Conservation (phyloP, 2,888 invertebrate genomes). For the Hirudinaria manillensis region DNA sequence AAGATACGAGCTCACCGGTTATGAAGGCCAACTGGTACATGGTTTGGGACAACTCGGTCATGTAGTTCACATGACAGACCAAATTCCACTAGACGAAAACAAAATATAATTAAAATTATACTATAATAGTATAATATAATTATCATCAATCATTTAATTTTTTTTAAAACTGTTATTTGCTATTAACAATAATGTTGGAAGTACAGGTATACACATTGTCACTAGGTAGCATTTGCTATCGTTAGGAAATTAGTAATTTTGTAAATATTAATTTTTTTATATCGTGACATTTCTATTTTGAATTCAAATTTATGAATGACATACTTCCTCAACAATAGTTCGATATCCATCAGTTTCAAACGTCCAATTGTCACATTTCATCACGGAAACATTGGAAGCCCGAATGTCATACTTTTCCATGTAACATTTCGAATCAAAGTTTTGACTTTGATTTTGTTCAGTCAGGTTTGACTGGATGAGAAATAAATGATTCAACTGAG, state of each 20-base stretch:
- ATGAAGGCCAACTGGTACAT: slow-evolving; percentile 31
- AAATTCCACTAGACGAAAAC: slow-evolving; percentile 38
- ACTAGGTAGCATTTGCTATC: too few relatives aligned
- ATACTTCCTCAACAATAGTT: slow-evolving; percentile 29
- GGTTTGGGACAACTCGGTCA: slow-evolving; percentile 36
- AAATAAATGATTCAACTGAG: too few relatives aligned
- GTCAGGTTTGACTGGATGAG: too few relatives aligned
- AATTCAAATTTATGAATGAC: too few relatives aligned
- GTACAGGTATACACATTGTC: too few relatives aligned
- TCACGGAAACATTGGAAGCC: too few relatives aligned
- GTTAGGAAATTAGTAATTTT: too few relatives aligned
- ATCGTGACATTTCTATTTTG: too few relatives aligned
- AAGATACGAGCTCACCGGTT: slow-evolving; percentile 3
- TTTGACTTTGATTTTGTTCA: too few relatives aligned
- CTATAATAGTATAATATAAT: neutral
- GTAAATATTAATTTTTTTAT: too few relatives aligned
- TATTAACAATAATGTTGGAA: neutral
- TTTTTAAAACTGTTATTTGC: neutral
- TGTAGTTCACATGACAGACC: slow-evolving; percentile 36
- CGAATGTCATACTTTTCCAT: too few relatives aligned
- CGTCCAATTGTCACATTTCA: slow-evolving; percentile 25
- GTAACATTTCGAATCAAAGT: too few relatives aligned
- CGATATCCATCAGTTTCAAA: slow-evolving; percentile 32
- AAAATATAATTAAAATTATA: neutral
- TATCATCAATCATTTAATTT: neutral